phyloP scores from a whole-genome alignment of 1,140 invertebrate species.

The Notospermus geniculatus region DNA sequence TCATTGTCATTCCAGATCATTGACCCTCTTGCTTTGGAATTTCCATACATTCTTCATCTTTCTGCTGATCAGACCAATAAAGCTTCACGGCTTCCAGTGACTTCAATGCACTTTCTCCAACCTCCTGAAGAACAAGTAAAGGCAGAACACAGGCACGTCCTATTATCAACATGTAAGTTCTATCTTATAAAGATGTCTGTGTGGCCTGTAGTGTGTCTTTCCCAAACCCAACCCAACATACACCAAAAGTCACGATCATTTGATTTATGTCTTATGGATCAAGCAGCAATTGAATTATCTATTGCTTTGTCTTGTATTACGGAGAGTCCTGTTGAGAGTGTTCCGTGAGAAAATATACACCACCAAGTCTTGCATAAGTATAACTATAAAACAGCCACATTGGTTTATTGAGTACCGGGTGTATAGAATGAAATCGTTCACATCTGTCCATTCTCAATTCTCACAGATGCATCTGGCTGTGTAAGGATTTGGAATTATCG shows the following conservation, averaged over 20 bases:
- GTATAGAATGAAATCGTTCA: too few relatives aligned
- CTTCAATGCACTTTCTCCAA: constrained; percentile 37
- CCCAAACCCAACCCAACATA: not conserved
- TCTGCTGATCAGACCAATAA: constrained; percentile 33
- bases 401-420: too few relatives aligned
- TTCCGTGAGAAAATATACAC: too few relatives aligned
- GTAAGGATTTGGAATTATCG: constrained; percentile 54
- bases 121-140: constrained; percentile 22
- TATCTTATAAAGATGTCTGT: not conserved
- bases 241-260: too few relatives aligned
- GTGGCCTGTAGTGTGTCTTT: not conserved
- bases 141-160: constrained; percentile 34
- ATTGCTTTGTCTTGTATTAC: too few relatives aligned
- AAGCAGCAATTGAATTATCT: too few relatives aligned
- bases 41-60: constrained; percentile 30
- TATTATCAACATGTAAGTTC: constrained; percentile 43
- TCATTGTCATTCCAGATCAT: constrained; percentile 23
- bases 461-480: constrained; percentile 52
- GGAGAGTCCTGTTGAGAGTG: too few relatives aligned
- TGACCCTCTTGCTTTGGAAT: constrained; percentile 16
- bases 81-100: constrained; percentile 36
- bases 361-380: too few relatives aligned
- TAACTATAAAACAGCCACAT: too few relatives aligned
- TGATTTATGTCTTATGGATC: too few relatives aligned
- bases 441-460: too few relatives aligned